Base-by-base conservation (phyloP, 2,888 invertebrate species). In the Colletes collaris region DNA sequence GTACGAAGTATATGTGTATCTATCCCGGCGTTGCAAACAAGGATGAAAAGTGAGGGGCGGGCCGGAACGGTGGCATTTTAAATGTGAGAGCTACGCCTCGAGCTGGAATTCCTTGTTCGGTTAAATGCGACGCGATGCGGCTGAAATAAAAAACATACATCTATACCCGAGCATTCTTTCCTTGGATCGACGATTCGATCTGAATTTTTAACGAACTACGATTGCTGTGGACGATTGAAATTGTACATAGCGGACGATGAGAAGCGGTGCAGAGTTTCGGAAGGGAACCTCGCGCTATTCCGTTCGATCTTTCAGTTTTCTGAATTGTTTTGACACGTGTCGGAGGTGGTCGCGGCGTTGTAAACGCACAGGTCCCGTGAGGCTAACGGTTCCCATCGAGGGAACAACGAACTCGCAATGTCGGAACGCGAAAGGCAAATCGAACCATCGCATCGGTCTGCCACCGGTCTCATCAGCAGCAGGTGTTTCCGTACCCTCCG, bases 341-440 rank as follows among this genome's bases (percentile, higher is more conserved):
- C 27, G 40, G 40, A 13, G 64, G 58, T 65, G 27, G 8, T 13
- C 19, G 53, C 35, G 27, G 27, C 27, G 27, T 27, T 27, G 27
- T 27, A 59, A 52, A 69, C 66, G 35, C 13, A 44, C 56, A 37
- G 52, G 67, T 6, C 49, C 40, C 49, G 35, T 5, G 64, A 58
- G 58, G 56, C 50, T 81, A 79, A 79, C 75, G 75, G 79, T 81
- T 64, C 44, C 46, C 56, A 44, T 44, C 16, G 69, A 37, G 7
- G 49, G 62, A 62, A 55, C 62, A 67, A 76, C 13, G 63, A 56
- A 50, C 44, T 44, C 67, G 58, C 56, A 66, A 52, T 59, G 10
- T 44, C 49, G 62, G 65, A 73, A 65, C 58, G 69, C 63, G 56
- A 65, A 16, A 73, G 62, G 66, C 70, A 55, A 80, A 72, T 81